Evolutionary conservation across 2,888 invertebrate species (phyloP), one percentile per base, ranked within the genome.

Genomic region (Epinotia ramella): DNA sequence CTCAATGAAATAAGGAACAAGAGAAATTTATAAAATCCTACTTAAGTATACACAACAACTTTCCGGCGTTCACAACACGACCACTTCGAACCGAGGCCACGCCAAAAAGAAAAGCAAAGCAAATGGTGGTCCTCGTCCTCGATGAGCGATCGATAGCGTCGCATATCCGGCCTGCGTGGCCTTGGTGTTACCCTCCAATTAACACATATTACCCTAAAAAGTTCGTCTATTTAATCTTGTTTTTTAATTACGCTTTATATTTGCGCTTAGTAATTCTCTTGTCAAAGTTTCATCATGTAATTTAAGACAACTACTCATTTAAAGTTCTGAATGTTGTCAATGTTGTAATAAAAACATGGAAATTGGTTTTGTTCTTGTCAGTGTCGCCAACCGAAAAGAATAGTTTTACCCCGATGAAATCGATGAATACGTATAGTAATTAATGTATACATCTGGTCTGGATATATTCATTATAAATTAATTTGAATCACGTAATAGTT

Each of bases 41-140:
- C 13, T 68, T 73, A 59, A 46, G 67, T 70, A 46, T 60, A 62
- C 53, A 68, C 67, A 40, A 77, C 78, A 73, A 77, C 82, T 83
- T 81, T 82, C 81, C 80, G 79, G 83, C 82, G 78, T 68, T 49
- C 13, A 9, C 20, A 18, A 65, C 78, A 82, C 84, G 77, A 80
- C 93, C 86, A 77, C 69, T 81, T 82, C 63, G 70, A 18, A 79
- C 81, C 82, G 84, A 88, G 78, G 92, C 91, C 90, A 91, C 91
- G 91, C 91, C 89, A 89, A 90, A 92, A 93, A 92, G 91, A 86
- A 90, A 82, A 67, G 66, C 44, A 90, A 82, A 67, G 66, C 44
- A 72, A 67, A 72, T 71, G 44, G 12, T 33, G 33, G 12, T 49
- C 71, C 71, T 57, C 18, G 67, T 20, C 46, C 3, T 40, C 24